A percentile compares a stretch with the other conserved stretches of the same genome.
Evolutionary conservation across 2,113 vertebrate species (phyloP).

Genomic region (Numenius arquata): DNA sequence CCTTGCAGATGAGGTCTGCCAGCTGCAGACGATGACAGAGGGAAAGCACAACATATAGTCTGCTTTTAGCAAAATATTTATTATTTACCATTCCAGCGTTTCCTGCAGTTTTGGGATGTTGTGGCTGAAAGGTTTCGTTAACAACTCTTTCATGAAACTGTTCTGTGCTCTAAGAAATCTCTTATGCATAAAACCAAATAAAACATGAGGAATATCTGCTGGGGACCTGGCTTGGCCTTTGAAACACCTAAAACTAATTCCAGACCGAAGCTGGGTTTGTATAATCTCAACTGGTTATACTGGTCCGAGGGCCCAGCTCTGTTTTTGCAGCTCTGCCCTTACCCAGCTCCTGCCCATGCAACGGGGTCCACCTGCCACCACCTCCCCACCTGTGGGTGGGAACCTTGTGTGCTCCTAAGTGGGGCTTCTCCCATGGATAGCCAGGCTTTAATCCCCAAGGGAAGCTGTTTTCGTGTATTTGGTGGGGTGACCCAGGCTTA

Average conservation of each 20-base stretch:
- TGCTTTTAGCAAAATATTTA: neutral
- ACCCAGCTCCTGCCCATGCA: rapidly evolving
- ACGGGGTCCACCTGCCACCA: neutral
- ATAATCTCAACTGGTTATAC: neutral
- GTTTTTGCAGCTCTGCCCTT: neutral
- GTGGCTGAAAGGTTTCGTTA: neutral
- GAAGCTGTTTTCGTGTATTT: neutral
- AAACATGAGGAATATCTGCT: neutral
- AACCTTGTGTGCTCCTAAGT: neutral
- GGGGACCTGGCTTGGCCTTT: neutral
- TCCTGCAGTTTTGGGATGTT: neutral
- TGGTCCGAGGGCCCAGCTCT: neutral
- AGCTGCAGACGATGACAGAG: neutral
- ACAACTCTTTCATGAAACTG: neutral
- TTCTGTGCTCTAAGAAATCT: neutral
- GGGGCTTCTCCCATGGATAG: neutral
- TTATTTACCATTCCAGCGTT: neutral
- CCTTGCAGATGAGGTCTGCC: neutral
- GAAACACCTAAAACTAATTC: neutral
- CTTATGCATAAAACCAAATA: neutral
- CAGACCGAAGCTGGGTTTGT: neutral
- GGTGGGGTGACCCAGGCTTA: neutral
- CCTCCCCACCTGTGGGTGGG: neutral
- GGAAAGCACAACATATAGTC: neutral
- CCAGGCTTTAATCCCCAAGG: neutral